phyloP scores from a whole-genome alignment of 1,140 invertebrate species.

The Trichoplusia ni region DNA sequence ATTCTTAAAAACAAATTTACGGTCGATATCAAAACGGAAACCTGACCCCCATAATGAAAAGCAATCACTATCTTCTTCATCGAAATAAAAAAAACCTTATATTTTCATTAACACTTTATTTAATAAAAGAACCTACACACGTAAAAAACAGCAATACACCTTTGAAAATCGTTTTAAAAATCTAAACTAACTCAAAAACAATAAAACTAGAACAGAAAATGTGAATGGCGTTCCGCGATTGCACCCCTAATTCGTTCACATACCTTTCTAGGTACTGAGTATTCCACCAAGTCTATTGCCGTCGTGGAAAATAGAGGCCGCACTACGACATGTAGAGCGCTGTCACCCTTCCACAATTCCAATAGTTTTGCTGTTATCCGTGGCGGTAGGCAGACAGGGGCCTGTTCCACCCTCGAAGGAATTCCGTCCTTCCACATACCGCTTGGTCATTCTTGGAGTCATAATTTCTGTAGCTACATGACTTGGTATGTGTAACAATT shows the following conservation, averaged over 20 bases:
- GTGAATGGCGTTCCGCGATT: constrained; percentile 40
- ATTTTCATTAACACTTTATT: too few species aligned
- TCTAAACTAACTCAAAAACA: constrained; percentile 13
- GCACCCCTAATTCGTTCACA: constrained; percentile 53
- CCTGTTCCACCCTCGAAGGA: constrained; percentile 28
- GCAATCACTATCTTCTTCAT: too few species aligned
- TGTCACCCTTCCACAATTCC: too few species aligned
- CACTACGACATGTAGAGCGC: too few species aligned
- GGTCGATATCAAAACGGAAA: too few species aligned
- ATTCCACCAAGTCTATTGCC: too few species aligned
- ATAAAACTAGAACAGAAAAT: constrained; percentile 16
- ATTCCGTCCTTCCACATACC: constrained; percentile 64
- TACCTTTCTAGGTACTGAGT: constrained; percentile 45
- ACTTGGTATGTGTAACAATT: constrained; percentile 53
- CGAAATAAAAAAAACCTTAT: too few species aligned
- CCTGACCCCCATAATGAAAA: too few species aligned
- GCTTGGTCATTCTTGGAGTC: constrained; percentile 70
- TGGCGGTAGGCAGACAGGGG: constrained; percentile 14
- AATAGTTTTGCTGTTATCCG: too few species aligned
- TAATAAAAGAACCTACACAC: too few species aligned
- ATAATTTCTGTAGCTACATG: constrained; percentile 60
- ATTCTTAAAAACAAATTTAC: too few species aligned
- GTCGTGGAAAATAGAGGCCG: too few species aligned
- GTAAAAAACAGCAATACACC: neutral
- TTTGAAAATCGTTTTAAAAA: neutral